Base-by-base conservation (phyloP, 2,888 invertebrate species). In the Sarcophaga rosellei region DNA sequence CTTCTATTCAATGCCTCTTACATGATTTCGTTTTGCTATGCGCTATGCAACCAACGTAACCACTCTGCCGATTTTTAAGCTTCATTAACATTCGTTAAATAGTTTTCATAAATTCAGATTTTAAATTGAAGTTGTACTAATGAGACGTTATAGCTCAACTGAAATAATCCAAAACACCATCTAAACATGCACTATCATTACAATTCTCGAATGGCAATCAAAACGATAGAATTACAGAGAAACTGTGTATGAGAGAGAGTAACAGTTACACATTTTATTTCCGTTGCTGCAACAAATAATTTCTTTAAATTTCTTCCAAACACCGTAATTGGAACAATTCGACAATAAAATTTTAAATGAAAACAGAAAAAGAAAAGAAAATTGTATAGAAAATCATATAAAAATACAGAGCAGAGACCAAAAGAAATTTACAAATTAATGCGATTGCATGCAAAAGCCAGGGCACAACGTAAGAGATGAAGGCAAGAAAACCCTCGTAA, bases 281-380 rank as follows among this genome's bases (percentile, higher is more conserved):
- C 75, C 86, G 77, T 72, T 86, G 77, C 23, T 63, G 53, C 20
- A 72, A 81, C 45, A 84, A 84, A 76, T 66, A 81, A 84, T 81
- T 78, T 74, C 53, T 76, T 79, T 70, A 70, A 72, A 59, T 84
- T 47, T 57, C 12, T 47, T 57, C 12, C 68, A 63, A 77, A 73
- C 80, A 80, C 86, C 78, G 82, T 89, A 90, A 90, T 90, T 90
- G 90, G 88, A 88, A 88, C 88, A 90, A 90, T 90, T 89, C 87
- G 83, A 89, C 89, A 90, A 89, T 89, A 89, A 89, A 88, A 47
- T 57, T 35, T 17, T 25, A 73, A 25, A 53, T 1, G 15, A 53
- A 53, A 35, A 10, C 35, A 35, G 6, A 35, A 35, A 35, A 0
- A 65, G 23, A 69, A 69, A 59, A 72, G 73, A 35, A 35, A 35